Base-by-base conservation (phyloP, 2,797 vertebrate species). In the Danio aesculapii region DNA sequence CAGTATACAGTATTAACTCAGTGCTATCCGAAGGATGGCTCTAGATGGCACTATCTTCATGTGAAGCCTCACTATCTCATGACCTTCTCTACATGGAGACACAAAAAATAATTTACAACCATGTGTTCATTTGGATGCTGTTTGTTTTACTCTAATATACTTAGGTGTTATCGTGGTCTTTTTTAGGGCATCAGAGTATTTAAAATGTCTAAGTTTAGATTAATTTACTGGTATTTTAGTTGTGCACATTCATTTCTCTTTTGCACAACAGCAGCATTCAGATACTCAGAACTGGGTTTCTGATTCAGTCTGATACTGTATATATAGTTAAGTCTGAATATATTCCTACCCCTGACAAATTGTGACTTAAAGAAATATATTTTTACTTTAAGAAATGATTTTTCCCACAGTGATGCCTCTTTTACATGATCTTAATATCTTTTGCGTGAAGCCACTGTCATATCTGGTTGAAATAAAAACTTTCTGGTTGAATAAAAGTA, bases 31-130 rank as follows among this genome's bases (percentile, higher is more conserved):
- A 69, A 13, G 8, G 78, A 62, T 47, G 87, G 86, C 93, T 91
- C 88, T 94, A 95, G 94, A 91, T 94, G 94, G 94, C 93, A 92
- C 92, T 94, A 88, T 93, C 88, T 86, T 93, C 92, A 92, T 93
- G 88, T 90, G 86, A 85, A 88, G 87, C 82, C 47, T 81, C 84
- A 74, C 83, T 77, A 1, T 41, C 21, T 63, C 59, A 53, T 44
- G 63, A 13, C 39, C 44, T 50, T 68, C 52, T 77, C 47, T 62
- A 9, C 19, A 12, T 55, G 8, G 44, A 57, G 21, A 30, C 11
- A 19, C 11, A 19, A 19, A 61, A 47, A 16, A 49, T 0, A 1
- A 19, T 13, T 55, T 13, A 44, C 39, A 70, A 13, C 16, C 53
- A 49, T 3, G 30, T 30, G 30, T 30, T 30, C 30, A 30, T 30